Evolutionary conservation across 2,113 vertebrate species (phyloP), one percentile per base, ranked within the genome.

Genomic region (Diphyllodes magnificus): DNA sequence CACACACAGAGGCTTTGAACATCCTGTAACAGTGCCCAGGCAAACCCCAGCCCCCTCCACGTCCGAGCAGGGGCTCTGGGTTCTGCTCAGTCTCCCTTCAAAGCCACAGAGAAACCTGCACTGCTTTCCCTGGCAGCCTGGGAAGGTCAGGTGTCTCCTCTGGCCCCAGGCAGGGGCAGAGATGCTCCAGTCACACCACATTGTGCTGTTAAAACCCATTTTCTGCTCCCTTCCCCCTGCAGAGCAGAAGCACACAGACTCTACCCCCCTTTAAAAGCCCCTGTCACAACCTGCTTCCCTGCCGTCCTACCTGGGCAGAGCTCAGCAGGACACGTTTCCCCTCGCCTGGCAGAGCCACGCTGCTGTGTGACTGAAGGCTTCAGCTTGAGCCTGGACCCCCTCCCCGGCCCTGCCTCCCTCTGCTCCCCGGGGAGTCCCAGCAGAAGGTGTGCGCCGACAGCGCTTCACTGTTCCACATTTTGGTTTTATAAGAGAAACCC

Each of bases 401-500:
- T n/a, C 59, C 50, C 86, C 0, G 0, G 84, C 44, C 65, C 95
- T 90, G 95, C 96, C 87, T 91, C 90, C 95, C 57, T 30, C 57
- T 37, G 91, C 78, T 97, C 95, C 50, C 82, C 51, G 33, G 91
- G 77, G 88, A 85, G 78, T 1, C 73, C 31, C 73, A 53, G 84
- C 84, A 63, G 66, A 88, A 94, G 88, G 92, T 33, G 68, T 31
- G 61, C 1, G 78, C 89, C 30, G 57, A 60, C 78, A 72, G 86
- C 25, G 1, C 63, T 71, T 44, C 0, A 1, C 89, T 92, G 94
- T 0, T 88, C 93, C 84, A 95, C 86, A 93, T 94, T 95, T 17
- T 1, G 70, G 45, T 92, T 96, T 85, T 85, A 25, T 54, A 89
- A 94, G 63, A 82, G 56, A 91, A 93, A 95, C 71, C 94, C 54